These are phyloP conservation scores for Troilus luridus DNA, from an alignment of 2,888 invertebrate genomes.

Conservation along the genomic window DNA sequence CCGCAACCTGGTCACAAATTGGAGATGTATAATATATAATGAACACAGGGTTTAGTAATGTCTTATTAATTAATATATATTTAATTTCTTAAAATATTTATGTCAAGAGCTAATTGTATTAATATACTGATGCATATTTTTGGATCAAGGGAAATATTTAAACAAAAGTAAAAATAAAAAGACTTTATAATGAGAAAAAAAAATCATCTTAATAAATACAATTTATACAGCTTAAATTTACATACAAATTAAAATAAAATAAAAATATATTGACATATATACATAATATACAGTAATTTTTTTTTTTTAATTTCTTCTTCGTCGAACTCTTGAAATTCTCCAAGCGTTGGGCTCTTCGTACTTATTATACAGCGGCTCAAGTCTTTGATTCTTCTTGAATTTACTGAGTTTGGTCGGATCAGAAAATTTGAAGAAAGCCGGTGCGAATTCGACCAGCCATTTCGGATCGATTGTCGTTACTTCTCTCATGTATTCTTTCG, in stretches of 20 bases:
- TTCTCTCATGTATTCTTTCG: slow-evolving; percentile 99
- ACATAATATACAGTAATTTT: slow-evolving; percentile 35
- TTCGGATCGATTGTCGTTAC: slow-evolving; percentile 97
- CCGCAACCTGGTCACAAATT: no score
- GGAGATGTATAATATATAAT: no score
- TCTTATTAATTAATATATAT: no score
- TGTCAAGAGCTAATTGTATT: not conserved
- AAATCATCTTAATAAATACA: not conserved
- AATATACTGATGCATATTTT: not conserved
- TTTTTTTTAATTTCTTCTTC: slow-evolving; percentile 84
- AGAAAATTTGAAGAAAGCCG: slow-evolving; percentile 98
- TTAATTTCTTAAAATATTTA: no score
- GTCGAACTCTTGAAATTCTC: slow-evolving; percentile 94
- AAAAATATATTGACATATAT: slow-evolving; percentile 36
- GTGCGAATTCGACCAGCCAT: slow-evolving; percentile 99
- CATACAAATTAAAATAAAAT: not conserved
- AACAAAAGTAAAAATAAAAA: not conserved
- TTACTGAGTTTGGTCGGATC: slow-evolving; percentile 98
- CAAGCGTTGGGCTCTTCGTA: slow-evolving; percentile 99
- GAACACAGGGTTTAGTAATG: no score
- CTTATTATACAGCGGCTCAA: slow-evolving; percentile 98
- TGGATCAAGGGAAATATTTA: not conserved
- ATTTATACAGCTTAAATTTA: slow-evolving; percentile 29
- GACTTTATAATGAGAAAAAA: not conserved
- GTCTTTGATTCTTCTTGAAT: slow-evolving; percentile 98